Evolutionary conservation across 2,113 vertebrate species (phyloP), one percentile per base, ranked within the genome.

Genomic region (Misgurnus mizolepis): DNA sequence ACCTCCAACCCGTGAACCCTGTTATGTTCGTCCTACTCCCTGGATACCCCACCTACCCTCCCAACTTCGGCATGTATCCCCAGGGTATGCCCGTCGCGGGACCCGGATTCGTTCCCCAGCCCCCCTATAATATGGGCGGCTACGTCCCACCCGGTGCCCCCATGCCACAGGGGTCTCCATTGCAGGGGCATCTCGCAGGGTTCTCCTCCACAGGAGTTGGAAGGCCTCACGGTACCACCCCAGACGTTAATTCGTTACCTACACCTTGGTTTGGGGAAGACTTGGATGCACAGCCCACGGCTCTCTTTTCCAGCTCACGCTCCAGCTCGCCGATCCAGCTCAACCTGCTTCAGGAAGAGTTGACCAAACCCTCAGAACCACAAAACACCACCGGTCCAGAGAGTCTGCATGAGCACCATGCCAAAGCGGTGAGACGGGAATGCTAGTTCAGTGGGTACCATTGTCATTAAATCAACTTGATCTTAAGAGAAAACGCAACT

Each of bases 291-390:
- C 56, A 39, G 71, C 83, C 41, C 76, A 82, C 80, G 65, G 83
- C 68, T 56, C 80, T 0, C 58, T 94, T 90, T 85, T 89, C 92
- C 41, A 93, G 89, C 80, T 97, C 96, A 0, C 87, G 92, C 74
- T 94, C 92, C 61, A 98, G 95, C 85, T 97, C 96, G 0, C 93
- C 95, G 0, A 89, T 97, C 22, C 96, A 96, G 89, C 89, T 97
- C 56, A 92, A 95, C 85, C 85, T 96, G 67, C 93, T 96, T 83
- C 95, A 93, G 79, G 95, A 96, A 45, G 95, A 96, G 58, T 77
- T 93, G 77, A 94, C 93, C 62, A 91, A 90, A 27, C 86, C 87
- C 0, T 86, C 82, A 7, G 92, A 92, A 10, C 84, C 89, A 8
- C 88, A 87, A 43, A 15, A 85, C 74, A 88, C 82, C 83, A 83